A percentile compares a stretch with the other conserved stretches of the same genome.
These are phyloP conservation scores for Megalops atlanticus DNA, from an alignment of 2,113 vertebrate species.

Conservation along the genomic window DNA sequence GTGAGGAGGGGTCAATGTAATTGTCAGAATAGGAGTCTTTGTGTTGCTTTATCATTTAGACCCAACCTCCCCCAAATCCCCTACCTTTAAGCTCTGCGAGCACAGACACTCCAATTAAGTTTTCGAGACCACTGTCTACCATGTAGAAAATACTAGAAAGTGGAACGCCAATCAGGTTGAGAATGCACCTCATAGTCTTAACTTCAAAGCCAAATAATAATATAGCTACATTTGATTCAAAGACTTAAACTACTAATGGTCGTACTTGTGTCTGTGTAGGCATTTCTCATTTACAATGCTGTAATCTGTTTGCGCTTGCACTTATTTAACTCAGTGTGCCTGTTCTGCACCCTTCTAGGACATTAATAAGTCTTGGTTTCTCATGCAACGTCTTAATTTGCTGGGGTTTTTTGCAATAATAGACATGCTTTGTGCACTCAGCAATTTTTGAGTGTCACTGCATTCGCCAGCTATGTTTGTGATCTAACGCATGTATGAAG, in stretches of 20 bases:
- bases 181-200: too few species aligned
- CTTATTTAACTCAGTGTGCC: slow-evolving; percentile 16
- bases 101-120: slow-evolving; percentile 13
- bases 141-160: not conserved
- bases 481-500: not conserved
- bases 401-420: slow-evolving; percentile 22
- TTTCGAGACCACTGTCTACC: not conserved
- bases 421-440: not conserved
- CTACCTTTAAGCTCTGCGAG: not conserved
- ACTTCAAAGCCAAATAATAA: too few species aligned
- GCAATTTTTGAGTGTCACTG: not conserved
- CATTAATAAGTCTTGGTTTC: slow-evolving; percentile 13
- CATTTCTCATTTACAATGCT: not conserved
- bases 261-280: not conserved
- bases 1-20: slow-evolving; percentile 7
- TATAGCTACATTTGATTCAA: not conserved
- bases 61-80: not conserved
- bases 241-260: not conserved
- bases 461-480: not conserved
- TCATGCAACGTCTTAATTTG: slow-evolving; percentile 14
- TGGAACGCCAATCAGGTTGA: too few species aligned
- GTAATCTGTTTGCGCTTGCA: not conserved
- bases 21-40: not conserved
- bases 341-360: not conserved
- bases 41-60: not conserved